These are phyloP conservation scores for Axinella damicornis DNA, from an alignment of 37 sponge, comb jelly and placozoan genomes.

Conservation along the genomic window DNA sequence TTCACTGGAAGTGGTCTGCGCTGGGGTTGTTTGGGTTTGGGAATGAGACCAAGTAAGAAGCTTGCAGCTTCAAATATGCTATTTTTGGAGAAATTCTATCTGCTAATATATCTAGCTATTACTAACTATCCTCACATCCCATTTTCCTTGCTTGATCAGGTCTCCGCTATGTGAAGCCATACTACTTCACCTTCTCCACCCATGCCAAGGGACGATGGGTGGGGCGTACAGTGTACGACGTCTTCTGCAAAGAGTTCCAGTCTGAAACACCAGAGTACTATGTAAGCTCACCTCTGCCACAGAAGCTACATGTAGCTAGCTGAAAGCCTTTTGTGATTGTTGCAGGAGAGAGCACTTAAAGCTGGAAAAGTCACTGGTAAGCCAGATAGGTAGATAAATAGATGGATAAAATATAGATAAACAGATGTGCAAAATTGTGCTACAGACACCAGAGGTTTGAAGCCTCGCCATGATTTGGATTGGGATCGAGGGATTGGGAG, in stretches of 20 bases:
- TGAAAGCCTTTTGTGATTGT: background rate
- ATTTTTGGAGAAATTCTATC: too few relatives aligned
- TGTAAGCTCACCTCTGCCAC: slow-evolving; percentile 38
- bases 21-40: too few relatives aligned
- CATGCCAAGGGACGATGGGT: slow-evolving; percentile 92
- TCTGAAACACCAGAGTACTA: slow-evolving; percentile 86
- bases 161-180: slow-evolving; percentile 80
- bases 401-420: too few relatives aligned
- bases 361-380: slow-evolving; percentile 79
- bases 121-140: background rate
- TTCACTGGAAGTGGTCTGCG: too few relatives aligned
- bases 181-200: slow-evolving; percentile 84
- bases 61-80: too few relatives aligned
- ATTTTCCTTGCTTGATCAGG: slow-evolving; percentile 47
- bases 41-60: too few relatives aligned
- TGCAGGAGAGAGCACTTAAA: slow-evolving; percentile 77
- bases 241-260: slow-evolving; percentile 89
- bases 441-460: too few relatives aligned
- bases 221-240: slow-evolving; percentile 76
- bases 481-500: too few relatives aligned
- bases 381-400: slow-evolving; percentile 7
- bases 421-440: too few relatives aligned
- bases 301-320: background rate
- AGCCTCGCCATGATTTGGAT: too few relatives aligned
- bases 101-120: background rate